Evolutionary conservation across 53 echinoderm and acorn worm species (phyloP).

Genomic region (Apostichopus leukothele): DNA sequence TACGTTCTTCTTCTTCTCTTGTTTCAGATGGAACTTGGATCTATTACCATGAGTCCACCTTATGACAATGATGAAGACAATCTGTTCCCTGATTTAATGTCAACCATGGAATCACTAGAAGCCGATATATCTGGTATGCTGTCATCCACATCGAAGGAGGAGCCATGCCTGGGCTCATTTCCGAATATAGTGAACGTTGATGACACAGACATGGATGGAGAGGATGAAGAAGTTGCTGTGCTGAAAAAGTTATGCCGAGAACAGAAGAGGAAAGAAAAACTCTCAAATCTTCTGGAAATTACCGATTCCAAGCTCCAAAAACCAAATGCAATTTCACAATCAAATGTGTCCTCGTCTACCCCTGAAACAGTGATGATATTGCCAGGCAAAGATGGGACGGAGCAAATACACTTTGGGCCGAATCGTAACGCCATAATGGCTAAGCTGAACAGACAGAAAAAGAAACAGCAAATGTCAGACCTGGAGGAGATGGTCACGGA

Average conservation of each 20-base stretch:
- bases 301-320: background rate
- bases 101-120: constrained; percentile 40
- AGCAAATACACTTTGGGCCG: constrained; percentile 51
- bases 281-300: background rate
- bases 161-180: background rate
- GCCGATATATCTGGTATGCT: background rate
- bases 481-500: constrained; percentile 57
- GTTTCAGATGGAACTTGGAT: constrained; percentile 35
- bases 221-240: background rate
- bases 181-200: background rate
- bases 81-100: constrained; percentile 69
- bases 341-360: background rate
- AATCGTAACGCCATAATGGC: constrained; percentile 82
- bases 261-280: constrained; percentile 17
- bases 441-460: constrained; percentile 66
- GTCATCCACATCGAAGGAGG: background rate
- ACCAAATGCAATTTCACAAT: background rate
- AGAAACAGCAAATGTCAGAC: constrained; percentile 62
- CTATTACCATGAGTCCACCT: constrained; percentile 62
- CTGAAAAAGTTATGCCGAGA: background rate
- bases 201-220: background rate
- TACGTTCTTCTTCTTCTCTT: background rate
- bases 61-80: constrained; percentile 63
- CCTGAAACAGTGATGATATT: constrained; percentile 19
- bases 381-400: constrained; percentile 25